Percentiles rank a stretch among this genome's conserved stretches.
Conservation (phyloP, 2,797 vertebrate species). For the Chloroceryle inda region DNA sequence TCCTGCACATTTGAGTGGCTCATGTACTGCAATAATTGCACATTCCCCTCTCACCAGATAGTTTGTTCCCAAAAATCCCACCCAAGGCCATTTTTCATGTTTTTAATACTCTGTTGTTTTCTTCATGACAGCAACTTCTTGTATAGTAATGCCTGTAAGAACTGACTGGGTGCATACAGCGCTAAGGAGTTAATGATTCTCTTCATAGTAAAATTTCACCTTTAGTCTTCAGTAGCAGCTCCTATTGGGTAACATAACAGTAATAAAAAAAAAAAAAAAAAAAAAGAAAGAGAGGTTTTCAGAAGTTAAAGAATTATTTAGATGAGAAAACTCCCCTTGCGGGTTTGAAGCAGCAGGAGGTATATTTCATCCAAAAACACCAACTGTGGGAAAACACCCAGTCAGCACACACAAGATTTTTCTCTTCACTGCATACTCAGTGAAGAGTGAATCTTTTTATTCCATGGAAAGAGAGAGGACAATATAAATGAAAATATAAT, state of each 20-base stretch:
- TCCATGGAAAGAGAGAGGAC: background rate
- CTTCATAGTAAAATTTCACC: background rate
- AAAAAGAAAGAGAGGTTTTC: background rate
- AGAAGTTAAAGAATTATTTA: background rate
- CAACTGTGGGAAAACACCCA: background rate
- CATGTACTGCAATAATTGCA: background rate
- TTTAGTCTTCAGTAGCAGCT: background rate
- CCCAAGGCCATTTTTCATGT: background rate
- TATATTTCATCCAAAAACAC: background rate
- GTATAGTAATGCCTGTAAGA: background rate
- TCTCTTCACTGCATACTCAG: background rate
- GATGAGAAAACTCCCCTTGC: slow-evolving; percentile 62
- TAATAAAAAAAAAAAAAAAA: background rate
- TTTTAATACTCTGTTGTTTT: background rate
- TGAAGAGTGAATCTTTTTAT: background rate
- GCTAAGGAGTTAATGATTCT: background rate
- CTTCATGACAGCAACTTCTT: background rate
- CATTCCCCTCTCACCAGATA: background rate
- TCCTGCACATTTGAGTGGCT: background rate
- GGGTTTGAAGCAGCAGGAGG: slow-evolving; percentile 29
- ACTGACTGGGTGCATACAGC: background rate
- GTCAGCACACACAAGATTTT: background rate
- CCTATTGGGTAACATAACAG: background rate
- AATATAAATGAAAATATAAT: too few relatives aligned
- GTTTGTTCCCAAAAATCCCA: background rate